Evolutionary conservation across 2,888 invertebrate genomes (phyloP).

Genomic region (Pristionchus entomophagus): DNA sequence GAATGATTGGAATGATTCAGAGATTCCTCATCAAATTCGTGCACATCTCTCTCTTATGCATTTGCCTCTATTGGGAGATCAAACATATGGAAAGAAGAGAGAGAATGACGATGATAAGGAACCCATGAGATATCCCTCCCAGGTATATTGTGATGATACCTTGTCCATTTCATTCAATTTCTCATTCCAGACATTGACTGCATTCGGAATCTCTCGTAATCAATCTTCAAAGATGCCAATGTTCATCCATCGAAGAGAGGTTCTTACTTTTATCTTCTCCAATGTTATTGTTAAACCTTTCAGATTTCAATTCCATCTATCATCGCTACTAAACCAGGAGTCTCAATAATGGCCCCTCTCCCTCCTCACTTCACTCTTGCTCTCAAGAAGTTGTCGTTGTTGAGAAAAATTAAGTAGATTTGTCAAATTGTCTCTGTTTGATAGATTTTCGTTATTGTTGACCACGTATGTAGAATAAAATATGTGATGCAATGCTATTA

Average conservation of each 20-base stretch:
- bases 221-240: conserved; percentile 31
- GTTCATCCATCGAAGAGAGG: conserved; percentile 40
- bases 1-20: too few species aligned
- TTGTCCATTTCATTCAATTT: not conserved
- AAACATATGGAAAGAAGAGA: conserved; percentile 24
- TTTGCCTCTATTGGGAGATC: conserved; percentile 23
- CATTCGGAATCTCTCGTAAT: conserved; percentile 27
- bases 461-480: not conserved
- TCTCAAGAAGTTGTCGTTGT: conserved; percentile 27
- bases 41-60: conserved; percentile 20
- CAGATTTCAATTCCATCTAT: conserved; percentile 23
- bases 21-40: conserved; percentile 44
- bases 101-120: not conserved
- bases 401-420: conserved; percentile 3
- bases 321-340: conserved; percentile 1
- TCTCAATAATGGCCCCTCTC: conserved; percentile 9
- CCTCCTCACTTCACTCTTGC: conserved; percentile 17
- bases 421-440: not conserved
- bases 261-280: not conserved
- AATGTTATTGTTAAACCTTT: not conserved
- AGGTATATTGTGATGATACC: not conserved
- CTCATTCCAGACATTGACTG: not conserved
- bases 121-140: conserved; percentile 47
- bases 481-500: not conserved
- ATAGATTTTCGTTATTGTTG: conserved; percentile 16